Evolutionary conservation across 2,888 invertebrate species (phyloP), one percentile per base, ranked within the genome.

Genomic region (Cistogaster globosa): DNA sequence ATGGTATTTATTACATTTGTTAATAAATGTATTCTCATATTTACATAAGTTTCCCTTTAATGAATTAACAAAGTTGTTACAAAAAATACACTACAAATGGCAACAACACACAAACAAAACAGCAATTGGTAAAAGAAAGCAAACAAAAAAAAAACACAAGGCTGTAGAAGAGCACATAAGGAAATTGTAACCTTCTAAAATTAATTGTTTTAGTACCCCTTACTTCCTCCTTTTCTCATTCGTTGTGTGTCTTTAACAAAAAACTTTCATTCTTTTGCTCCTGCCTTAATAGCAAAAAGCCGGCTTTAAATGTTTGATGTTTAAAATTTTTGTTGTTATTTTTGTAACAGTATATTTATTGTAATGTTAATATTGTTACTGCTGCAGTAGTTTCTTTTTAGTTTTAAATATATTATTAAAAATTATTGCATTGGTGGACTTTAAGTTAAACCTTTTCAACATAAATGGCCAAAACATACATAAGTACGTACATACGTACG

Each of bases 241-340:
- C 45, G 20, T 20, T n/a, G 36, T 8, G 18, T 14, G 18, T 38
- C 18, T 18, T 18, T 5, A 18, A 32, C 6, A 6, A 32, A 3
- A 6, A 32, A 3, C 32, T 18, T 20, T 53, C 18, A 9, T 36
- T 58, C 55, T 62, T 53, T 60, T 20, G 57, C 53, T 67, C 71
- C 65, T 83, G 45, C 55, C 55, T 76, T 63, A 60, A 75, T 68
- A 69, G 69, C 51, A 16, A 62, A 63, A 72, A 55, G 75, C 45
- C 82, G 82, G 82, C 82, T 71, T 83, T 72, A 71, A 76, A 53
- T 72, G 76, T 83, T 83, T 83, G 82, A 83, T 77, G 76, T 82
- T 82, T 69, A 48, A 20, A 20, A 42, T 20, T 74, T 42, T 14
- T 68, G 9, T 68, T 58, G 38, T 57, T 38, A 48, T 75, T 81